phyloP scores from a whole-genome alignment of 2,888 invertebrate species.

The Chrysina gloriosa region DNA sequence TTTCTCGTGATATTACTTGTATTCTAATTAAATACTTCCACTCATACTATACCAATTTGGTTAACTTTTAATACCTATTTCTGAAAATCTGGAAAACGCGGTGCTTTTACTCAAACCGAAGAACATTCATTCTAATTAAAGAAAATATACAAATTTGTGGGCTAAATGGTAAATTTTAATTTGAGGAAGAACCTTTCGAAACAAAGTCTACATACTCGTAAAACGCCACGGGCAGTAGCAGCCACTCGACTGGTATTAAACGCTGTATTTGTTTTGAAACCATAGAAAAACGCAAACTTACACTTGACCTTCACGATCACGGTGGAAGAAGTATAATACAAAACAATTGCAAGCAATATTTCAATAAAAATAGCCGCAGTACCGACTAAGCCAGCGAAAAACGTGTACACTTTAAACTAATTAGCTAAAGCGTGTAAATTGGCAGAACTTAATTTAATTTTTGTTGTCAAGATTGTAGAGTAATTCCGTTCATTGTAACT shows the following conservation, averaged over 20 bases:
- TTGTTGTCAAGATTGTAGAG: background rate
- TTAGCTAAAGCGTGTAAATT: conserved; percentile 19
- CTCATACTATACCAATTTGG: too few relatives aligned
- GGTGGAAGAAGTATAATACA: conserved; percentile 11
- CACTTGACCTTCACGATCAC: conserved; percentile 25
- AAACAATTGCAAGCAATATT: conserved; percentile 22
- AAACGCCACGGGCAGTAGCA: background rate
- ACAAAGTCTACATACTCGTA: background rate
- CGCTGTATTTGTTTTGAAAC: conserved; percentile 14
- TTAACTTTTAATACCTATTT: too few relatives aligned
- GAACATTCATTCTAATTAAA: too few relatives aligned
- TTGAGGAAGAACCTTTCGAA: too few relatives aligned
- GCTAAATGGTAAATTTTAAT: too few relatives aligned
- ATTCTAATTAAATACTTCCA: too few relatives aligned
- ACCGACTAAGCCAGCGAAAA: conserved; percentile 4
- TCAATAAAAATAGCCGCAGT: conserved; percentile 12
- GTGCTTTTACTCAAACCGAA: too few relatives aligned
- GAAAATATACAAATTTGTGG: too few relatives aligned
- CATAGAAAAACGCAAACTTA: conserved; percentile 11
- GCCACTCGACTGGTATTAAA: conserved; percentile 8
- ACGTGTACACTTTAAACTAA: conserved; percentile 4
- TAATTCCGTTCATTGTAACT: conserved; percentile 7
- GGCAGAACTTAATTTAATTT: conserved; percentile 4
- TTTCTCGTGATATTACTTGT: too few relatives aligned
- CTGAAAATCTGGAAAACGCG: too few relatives aligned